phyloP scores from a whole-genome alignment of 2,888 invertebrate species.

The Spialia ferax region DNA sequence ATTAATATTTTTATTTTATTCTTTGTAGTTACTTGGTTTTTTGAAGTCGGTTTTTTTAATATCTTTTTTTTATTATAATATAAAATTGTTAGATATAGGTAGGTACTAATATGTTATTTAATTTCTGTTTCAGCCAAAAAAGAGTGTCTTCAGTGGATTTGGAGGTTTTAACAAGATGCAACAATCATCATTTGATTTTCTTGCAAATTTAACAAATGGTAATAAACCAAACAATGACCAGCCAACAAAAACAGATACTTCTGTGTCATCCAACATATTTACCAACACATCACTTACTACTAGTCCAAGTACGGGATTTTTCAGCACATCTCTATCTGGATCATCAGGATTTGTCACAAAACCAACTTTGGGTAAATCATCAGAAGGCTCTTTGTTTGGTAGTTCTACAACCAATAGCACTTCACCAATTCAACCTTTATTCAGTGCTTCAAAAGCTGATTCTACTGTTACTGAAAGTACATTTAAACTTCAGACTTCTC shows the following conservation, averaged over 20 bases:
- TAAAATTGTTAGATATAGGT: too few relatives aligned
- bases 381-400: conserved; percentile 52
- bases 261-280: conserved; percentile 60
- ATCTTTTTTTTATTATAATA: too few relatives aligned
- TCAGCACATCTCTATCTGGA: conserved; percentile 54
- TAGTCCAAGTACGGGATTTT: conserved; percentile 57
- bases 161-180: conserved; percentile 87
- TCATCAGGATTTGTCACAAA: conserved; percentile 52
- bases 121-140: conserved; percentile 71
- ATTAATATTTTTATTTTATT: too few relatives aligned
- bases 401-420: conserved; percentile 51
- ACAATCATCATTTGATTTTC: conserved; percentile 86
- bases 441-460: conserved; percentile 64
- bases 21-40: too few relatives aligned
- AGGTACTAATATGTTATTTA: not conserved
- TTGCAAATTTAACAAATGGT: conserved; percentile 85
- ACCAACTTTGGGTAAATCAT: conserved; percentile 55
- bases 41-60: too few relatives aligned
- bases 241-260: conserved; percentile 56
- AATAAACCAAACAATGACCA: conserved; percentile 68
- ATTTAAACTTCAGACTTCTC: conserved; percentile 63
- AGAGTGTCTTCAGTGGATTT: conserved; percentile 90
- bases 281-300: conserved; percentile 57
- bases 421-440: conserved; percentile 54
- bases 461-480: conserved; percentile 64